Evolutionary conservation across 2,113 vertebrate species (phyloP).

Genomic region (Alethe castanea): DNA sequence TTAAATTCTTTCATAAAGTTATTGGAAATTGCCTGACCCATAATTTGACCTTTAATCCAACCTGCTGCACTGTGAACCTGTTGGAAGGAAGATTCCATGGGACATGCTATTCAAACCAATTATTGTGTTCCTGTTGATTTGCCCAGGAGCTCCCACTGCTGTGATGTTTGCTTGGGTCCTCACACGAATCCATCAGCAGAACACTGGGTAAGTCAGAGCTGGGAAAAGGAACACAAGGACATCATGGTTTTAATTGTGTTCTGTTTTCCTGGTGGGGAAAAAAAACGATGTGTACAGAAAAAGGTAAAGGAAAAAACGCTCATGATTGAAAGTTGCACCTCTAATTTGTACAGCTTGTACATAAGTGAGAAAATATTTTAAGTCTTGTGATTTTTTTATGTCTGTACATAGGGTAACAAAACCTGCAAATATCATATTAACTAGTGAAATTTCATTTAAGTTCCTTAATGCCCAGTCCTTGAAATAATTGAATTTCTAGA

Average conservation of each 20-base stretch:
- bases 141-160: slow-evolving; percentile 60
- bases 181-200: slow-evolving; percentile 64
- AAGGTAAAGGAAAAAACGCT: neutral
- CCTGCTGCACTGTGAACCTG: neutral
- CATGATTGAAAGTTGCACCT: fast-evolving
- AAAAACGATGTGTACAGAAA: neutral
- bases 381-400: neutral
- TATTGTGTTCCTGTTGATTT: neutral
- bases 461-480: neutral
- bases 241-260: neutral
- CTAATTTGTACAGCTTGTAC: neutral
- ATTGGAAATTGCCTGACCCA: neutral
- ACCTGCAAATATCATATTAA: neutral
- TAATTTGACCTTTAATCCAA: neutral
- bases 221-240: neutral
- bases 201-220: slow-evolving; percentile 65
- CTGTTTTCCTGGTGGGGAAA: fast-evolving
- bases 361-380: neutral
- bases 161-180: slow-evolving; percentile 67
- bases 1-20: neutral
- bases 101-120: fast-evolving
- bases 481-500: neutral
- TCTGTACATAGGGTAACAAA: neutral
- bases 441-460: neutral
- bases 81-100: neutral